Evolutionary conservation across 1,140 invertebrate species (phyloP).

Genomic region (Potamilus streckersoni): DNA sequence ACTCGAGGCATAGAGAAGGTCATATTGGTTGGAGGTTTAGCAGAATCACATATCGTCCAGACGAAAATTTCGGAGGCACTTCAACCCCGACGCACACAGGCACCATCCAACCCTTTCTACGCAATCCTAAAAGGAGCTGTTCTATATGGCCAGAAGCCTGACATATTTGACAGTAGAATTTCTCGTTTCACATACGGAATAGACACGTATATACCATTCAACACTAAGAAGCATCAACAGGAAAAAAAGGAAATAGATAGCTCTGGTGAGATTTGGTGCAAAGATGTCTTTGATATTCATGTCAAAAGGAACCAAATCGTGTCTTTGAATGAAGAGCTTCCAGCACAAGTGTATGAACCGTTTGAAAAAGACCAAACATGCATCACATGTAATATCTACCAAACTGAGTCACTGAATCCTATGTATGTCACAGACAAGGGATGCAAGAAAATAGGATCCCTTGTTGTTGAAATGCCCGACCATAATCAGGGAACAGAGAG

Average conservation of each 20-base stretch:
- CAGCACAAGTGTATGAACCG: conserved; percentile 2
- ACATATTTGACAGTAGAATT: conserved; percentile 17
- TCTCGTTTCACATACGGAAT: conserved; percentile 14
- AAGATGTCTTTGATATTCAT: conserved; percentile 16
- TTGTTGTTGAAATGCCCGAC: conserved; percentile 14
- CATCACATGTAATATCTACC: background rate
- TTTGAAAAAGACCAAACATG: conserved; percentile 8
- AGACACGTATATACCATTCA: conserved; percentile 3
- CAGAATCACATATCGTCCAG: conserved; percentile 14
- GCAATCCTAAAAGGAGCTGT: conserved; percentile 20
- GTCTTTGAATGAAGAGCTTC: background rate
- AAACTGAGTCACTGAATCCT: background rate
- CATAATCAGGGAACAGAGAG: background rate
- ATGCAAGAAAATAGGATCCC: conserved; percentile 5
- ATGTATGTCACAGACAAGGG: conserved; percentile 8
- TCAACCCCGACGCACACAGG: background rate
- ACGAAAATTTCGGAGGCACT: conserved; percentile 1
- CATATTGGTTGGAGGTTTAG: conserved; percentile 19
- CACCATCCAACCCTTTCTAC: conserved; percentile 12
- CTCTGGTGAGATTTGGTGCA: conserved; percentile 7
- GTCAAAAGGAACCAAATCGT: conserved; percentile 11
- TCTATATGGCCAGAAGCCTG: conserved; percentile 11
- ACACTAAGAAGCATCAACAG: conserved; percentile 9
- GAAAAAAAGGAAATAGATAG: conserved; percentile 12
- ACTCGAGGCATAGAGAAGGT: conserved; percentile 2